phyloP scores from a whole-genome alignment of 2,797 vertebrate genomes.

The Poecilia gillii region DNA sequence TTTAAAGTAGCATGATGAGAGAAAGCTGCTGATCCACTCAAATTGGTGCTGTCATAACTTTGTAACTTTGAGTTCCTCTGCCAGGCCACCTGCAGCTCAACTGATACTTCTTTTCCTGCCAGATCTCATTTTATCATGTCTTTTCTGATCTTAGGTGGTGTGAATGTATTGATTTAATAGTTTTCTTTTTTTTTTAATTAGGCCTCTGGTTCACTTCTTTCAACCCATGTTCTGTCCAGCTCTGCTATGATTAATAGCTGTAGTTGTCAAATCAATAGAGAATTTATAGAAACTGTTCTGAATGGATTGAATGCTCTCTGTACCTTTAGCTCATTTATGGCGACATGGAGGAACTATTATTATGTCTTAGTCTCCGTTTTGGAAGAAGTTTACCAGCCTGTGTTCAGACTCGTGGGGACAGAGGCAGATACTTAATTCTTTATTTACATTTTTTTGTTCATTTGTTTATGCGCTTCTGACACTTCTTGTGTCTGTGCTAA shows the following conservation, averaged over 20 bases:
- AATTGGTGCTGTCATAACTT: constrained; percentile 60
- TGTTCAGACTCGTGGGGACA: constrained; percentile 16
- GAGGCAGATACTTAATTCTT: constrained; percentile 13
- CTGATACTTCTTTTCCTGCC: constrained; percentile 32
- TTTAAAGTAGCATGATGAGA: constrained; percentile 59
- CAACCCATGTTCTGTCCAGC: constrained; percentile 23
- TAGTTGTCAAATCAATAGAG: constrained; percentile 70
- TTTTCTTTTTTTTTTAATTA: constrained; percentile 19
- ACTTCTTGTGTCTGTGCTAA: constrained; percentile 39
- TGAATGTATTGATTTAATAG: constrained; percentile 31
- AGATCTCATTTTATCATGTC: constrained; percentile 21
- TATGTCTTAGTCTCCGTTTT: constrained; percentile 48
- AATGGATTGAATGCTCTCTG: constrained; percentile 65
- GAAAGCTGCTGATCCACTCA: constrained; percentile 52
- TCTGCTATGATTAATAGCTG: constrained; percentile 69
- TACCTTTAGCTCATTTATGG: constrained; percentile 39
- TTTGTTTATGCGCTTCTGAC: constrained; percentile 50
- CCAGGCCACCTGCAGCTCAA: constrained; percentile 29
- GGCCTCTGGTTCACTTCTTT: constrained; percentile 18
- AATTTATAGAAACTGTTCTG: constrained; percentile 70
- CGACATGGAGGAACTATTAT: constrained; percentile 45
- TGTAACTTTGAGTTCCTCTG: constrained; percentile 43
- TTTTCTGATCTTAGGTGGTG: constrained; percentile 21
- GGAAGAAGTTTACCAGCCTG: constrained; percentile 17
- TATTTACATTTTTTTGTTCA: constrained; percentile 30